Percentiles rank a stretch among this genome's conserved stretches.
Conservation (phyloP, 2,888 invertebrate species). For the Thymelicus sylvestris region DNA sequence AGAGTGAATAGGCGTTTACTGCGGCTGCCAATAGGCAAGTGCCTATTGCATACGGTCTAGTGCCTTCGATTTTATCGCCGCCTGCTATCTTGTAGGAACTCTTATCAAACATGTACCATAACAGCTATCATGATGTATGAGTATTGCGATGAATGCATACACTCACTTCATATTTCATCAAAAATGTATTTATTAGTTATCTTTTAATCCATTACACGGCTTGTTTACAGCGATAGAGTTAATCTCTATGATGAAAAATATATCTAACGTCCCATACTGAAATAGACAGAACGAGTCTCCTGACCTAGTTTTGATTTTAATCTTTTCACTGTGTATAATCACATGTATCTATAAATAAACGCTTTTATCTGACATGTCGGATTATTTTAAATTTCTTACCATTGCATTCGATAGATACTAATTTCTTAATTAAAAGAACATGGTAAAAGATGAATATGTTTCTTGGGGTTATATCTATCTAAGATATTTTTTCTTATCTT, state of each 20-base stretch:
- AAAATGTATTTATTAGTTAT: neutral
- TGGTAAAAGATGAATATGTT: too few species aligned
- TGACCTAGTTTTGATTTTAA: slow-evolving; percentile 14
- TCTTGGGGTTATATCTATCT: too few species aligned
- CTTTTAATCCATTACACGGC: neutral
- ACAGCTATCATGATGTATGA: too few species aligned
- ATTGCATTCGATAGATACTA: neutral
- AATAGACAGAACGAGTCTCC: slow-evolving; percentile 3
- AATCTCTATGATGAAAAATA: slow-evolving; percentile 17
- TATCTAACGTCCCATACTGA: slow-evolving; percentile 9
- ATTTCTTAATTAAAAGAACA: neutral
- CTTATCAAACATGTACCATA: too few species aligned
- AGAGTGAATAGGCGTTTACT: too few species aligned
- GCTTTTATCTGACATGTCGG: slow-evolving; percentile 1
- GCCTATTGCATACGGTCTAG: too few species aligned
- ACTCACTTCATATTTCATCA: neutral
- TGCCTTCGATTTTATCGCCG: too few species aligned
- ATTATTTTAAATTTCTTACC: neutral
- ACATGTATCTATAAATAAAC: neutral
- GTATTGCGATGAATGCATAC: neutral
- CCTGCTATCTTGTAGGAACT: too few species aligned
- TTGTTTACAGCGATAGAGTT: slow-evolving; percentile 14
- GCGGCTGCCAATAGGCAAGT: too few species aligned
- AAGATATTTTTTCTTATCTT: too few species aligned
- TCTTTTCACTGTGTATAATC: slow-evolving; percentile 12